Evolutionary conservation across 1,140 invertebrate species (phyloP), one percentile per base, ranked within the genome.

Genomic region (Heliconius melpomene): DNA sequence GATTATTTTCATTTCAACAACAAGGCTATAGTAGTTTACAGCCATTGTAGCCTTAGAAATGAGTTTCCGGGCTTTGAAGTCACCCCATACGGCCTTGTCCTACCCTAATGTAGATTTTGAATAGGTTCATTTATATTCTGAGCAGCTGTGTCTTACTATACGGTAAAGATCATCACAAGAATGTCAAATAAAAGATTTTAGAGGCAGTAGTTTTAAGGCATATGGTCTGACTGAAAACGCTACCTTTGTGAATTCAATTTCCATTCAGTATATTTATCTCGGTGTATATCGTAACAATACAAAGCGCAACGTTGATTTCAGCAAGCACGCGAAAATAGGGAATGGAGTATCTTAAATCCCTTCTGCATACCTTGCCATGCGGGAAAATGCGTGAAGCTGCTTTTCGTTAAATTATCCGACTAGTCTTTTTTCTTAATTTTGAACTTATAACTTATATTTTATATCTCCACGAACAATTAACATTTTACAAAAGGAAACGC

Each of bases 91-190:
- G 60, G 26, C 60, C 26, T 66, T 66, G 60, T 66, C 60, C 60
- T 66, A 66, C 60, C 60, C 60, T 66, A 66, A 66, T 66, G 60
- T 66, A 66, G 60, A 66, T 66, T 66, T 66, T 29, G 26, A 66
- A 60, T 23, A 13, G 26, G 11, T 26, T 66, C 3, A 66, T 66
- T 66, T 26, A 26, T 66, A 66, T 66, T 66, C 60, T 66, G 11
- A 16, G 26, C 60, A 66, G 26, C 54, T 57, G 54, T 66, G 23
- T 16, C 26, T 66, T 66, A 26, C n/a, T 29, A 57, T 16, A 66
- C 13, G 60, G 60, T 29, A 18, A 66, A 66, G 60, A 66, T 66
- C 60, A 66, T 66, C 6, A 26, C 9, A 29, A 66, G 60, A 66
- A 66, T 66, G 9, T 66, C 60, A 66, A 66, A 57, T 57, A 23